Evolutionary conservation across 2,888 invertebrate genomes (phyloP).

Genomic region (Apeira syringaria): DNA sequence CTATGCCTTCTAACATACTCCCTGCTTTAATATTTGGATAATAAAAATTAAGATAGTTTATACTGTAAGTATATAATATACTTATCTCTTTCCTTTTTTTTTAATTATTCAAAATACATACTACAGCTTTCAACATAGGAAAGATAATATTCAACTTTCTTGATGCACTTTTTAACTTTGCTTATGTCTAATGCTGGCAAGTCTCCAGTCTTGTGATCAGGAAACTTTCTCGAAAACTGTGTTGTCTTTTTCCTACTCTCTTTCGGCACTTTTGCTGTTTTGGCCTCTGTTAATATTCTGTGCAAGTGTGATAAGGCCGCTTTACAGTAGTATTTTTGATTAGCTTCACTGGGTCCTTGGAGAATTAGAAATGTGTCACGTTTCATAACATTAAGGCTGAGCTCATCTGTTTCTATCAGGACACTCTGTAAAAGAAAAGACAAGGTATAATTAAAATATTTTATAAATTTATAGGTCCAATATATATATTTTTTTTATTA

Average conservation of each 20-base stretch:
- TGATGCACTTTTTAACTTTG: conserved; percentile 81
- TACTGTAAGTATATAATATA: too few relatives aligned
- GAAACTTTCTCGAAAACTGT: conserved; percentile 82
- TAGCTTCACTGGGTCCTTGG: conserved; percentile 81
- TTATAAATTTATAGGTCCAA: too few relatives aligned
- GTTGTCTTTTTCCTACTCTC: conserved; percentile 30
- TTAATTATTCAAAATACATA: conserved; percentile 51
- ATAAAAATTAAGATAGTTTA: too few relatives aligned
- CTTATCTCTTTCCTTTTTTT: too few relatives aligned
- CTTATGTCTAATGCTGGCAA: conserved; percentile 75
- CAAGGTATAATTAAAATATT: too few relatives aligned
- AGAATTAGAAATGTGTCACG: conserved; percentile 85
- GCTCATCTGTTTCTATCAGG: conserved; percentile 80
- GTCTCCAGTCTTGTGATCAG: conserved; percentile 74
- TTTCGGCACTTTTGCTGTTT: conserved; percentile 28
- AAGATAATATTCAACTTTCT: conserved; percentile 89
- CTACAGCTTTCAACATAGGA: conserved; percentile 83
- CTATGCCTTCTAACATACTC: too few relatives aligned
- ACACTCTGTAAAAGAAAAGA: conserved; percentile 75
- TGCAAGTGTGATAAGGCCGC: conserved; percentile 88
- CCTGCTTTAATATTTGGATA: too few relatives aligned
- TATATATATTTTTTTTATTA: too few relatives aligned
- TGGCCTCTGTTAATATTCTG: conserved; percentile 77
- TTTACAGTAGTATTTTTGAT: conserved; percentile 82
- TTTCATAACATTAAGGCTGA: conserved; percentile 82